Conservation (phyloP, 2,797 vertebrate genomes). For the Rhynchonycteris naso region DNA sequence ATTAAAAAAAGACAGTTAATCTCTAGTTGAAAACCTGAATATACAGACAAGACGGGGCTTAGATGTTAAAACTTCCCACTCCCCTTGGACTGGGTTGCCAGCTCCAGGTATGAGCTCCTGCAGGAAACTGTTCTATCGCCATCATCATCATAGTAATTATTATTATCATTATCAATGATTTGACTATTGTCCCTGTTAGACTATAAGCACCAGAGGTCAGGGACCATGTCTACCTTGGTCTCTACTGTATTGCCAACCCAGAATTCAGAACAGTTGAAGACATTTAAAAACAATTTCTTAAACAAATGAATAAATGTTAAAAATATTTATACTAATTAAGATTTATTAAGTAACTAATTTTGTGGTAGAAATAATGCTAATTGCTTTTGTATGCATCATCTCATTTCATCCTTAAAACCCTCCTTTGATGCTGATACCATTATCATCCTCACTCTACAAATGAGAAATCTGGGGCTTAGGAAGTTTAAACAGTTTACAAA, state of each 20-base stretch:
- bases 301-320: neutral
- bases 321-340: neutral
- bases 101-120: neutral
- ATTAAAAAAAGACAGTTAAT: neutral
- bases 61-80: neutral
- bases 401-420: neutral
- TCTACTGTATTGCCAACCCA: neutral
- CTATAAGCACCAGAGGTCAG: neutral
- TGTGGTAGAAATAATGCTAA: neutral
- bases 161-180: neutral
- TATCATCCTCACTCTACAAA: neutral
- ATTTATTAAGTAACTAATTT: neutral
- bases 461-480: neutral
- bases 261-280: neutral
- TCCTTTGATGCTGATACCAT: neutral
- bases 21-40: neutral
- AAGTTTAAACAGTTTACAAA: neutral
- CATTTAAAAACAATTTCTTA: slow-evolving; percentile 1
- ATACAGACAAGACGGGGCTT: neutral
- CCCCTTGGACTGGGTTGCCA: neutral
- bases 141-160: neutral
- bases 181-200: neutral
- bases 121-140: neutral
- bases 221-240: neutral
- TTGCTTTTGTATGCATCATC: neutral